phyloP scores from a whole-genome alignment of 2,797 vertebrate species.

The Acestrorhynchus altus region DNA sequence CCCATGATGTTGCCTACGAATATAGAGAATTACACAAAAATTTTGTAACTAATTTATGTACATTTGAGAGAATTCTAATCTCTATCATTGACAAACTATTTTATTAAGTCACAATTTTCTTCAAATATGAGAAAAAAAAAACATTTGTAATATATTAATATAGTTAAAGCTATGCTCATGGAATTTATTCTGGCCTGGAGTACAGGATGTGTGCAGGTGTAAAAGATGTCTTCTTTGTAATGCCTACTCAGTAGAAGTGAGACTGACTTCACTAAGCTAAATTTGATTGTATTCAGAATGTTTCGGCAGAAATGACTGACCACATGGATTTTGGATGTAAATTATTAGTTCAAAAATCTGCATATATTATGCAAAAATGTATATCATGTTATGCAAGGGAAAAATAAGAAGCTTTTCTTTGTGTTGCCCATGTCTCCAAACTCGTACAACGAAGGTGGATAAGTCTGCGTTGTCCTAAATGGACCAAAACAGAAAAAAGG shows the following conservation, averaged over 20 bases:
- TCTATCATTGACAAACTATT: conserved; percentile 83
- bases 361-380: conserved; percentile 84
- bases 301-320: conserved; percentile 77
- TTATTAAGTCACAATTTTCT: conserved; percentile 79
- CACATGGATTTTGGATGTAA: conserved; percentile 67
- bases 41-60: conserved; percentile 86
- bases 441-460: conserved; percentile 32
- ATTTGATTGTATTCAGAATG: conserved; percentile 77
- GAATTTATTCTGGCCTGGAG: conserved; percentile 71
- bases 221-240: conserved; percentile 69
- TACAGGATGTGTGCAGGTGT: conserved; percentile 74
- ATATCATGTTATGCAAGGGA: conserved; percentile 65
- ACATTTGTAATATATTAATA: conserved; percentile 83
- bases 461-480: conserved; percentile 52
- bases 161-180: conserved; percentile 75
- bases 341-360: conserved; percentile 71
- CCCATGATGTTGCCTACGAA: conserved; percentile 68
- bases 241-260: conserved; percentile 66
- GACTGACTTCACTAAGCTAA: conserved; percentile 71
- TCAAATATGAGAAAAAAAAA: conserved; percentile 68
- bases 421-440: conserved; percentile 62
- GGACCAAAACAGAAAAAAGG: conserved; percentile 16
- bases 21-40: conserved; percentile 82
- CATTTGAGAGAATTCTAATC: conserved; percentile 82
- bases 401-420: neutral